Percentiles rank a stretch among this genome's conserved stretches.
These are phyloP conservation scores for Thumatha senex DNA, from an alignment of 2,888 invertebrate species.

Conservation along the genomic window DNA sequence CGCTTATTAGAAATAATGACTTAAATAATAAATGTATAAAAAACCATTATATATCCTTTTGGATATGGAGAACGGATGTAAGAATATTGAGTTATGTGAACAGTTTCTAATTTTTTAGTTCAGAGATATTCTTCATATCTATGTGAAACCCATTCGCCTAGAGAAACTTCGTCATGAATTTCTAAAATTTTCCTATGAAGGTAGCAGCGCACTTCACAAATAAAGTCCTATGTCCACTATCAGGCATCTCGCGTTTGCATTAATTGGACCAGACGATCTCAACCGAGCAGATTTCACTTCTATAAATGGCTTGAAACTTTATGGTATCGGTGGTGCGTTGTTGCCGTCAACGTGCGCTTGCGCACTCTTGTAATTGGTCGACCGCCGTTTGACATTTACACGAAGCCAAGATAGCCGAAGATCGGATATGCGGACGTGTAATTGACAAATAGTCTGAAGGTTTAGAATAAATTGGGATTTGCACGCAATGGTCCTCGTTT, in stretches of 20 bases:
- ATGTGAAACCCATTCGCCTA: too few relatives aligned
- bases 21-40: neutral
- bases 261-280: constrained; percentile 77
- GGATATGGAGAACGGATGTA: too few relatives aligned
- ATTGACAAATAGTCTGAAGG: constrained; percentile 75
- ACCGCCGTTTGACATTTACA: constrained; percentile 78
- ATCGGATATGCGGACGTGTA: constrained; percentile 56
- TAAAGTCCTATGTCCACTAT: constrained; percentile 48
- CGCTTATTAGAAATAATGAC: neutral
- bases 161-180: too few relatives aligned
- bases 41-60: too few relatives aligned
- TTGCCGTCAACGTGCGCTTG: constrained; percentile 73
- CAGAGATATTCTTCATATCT: too few relatives aligned
- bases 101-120: too few relatives aligned
- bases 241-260: constrained; percentile 61
- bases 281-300: constrained; percentile 66
- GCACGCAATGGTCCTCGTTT: constrained; percentile 36
- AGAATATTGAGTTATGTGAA: too few relatives aligned
- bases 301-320: constrained; percentile 79
- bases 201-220: constrained; percentile 12
- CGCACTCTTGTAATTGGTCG: constrained; percentile 79
- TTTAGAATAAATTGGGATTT: constrained; percentile 51
- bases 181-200: constrained; percentile 2
- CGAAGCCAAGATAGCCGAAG: constrained; percentile 74
- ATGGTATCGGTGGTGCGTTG: constrained; percentile 77